Base-by-base conservation (phyloP, 2,113 vertebrate genomes). In the Hemichromis elongatus region DNA sequence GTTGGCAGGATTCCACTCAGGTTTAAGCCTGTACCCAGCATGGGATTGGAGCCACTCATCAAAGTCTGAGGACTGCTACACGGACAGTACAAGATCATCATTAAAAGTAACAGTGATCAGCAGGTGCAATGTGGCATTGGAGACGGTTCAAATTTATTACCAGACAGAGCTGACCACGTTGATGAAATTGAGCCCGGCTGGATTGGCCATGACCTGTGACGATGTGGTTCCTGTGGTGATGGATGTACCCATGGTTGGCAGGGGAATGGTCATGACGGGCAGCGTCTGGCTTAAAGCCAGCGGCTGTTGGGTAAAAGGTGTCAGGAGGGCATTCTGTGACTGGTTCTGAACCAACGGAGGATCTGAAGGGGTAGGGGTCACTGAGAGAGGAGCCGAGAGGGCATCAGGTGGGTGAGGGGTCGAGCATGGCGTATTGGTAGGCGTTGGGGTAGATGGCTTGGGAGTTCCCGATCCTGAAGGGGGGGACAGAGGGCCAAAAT, bases 401-500 rank as follows among this genome's bases (percentile, higher is more conserved):
- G 95, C 94, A 92, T 98, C 98, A 77, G 96, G 56, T 88, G 98
- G 97, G 95, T 99, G 97, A 82, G 98, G 98, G 85, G 97, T 97
- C 85, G 98, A 99, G 96, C 98, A 98, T 73, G 97, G 98, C 89
- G 98, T 98, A 96, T 97, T 98, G 92, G 96, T 97, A 93, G 98
- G 98, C 81, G 98, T 98, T 94, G 99, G 99, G 91, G 98, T 97
- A 94, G 98, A 98, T 96, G 98, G 97, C 95, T 99, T 99, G 91
- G 99, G 98, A 94, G 98, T 98, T 95, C 98, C 98, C 91, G 98
- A 98, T 97, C 98, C 98, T 99, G 92, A 95, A 96, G 19, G 93
- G 92, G 92, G 9, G 16, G 10, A 70, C 77, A 70, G 18, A 5
- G 11, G 37, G 18, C 21, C 4, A 78, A 80, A 79, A 80, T 5